Base-by-base conservation (phyloP, 2,888 invertebrate genomes). In the Sphaerophoria taeniata region DNA sequence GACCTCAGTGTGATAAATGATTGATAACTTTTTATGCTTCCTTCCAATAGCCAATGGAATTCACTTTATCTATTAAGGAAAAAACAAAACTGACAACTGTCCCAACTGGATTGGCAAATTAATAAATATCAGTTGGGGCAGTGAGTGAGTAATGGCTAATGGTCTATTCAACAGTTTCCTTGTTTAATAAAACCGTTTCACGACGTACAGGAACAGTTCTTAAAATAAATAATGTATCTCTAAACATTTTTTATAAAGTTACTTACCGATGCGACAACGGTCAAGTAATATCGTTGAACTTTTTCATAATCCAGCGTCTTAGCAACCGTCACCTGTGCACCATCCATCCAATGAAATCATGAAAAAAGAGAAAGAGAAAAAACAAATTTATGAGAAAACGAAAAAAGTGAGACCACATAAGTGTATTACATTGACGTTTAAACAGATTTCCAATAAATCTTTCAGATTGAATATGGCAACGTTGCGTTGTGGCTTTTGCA, bases 241-340 rank as follows among this genome's bases (percentile, higher is more conserved):
- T 34, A 39, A 34, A 34, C 36, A 45, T 53, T 39, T 43, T 76
- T 58, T 80, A 72, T 81, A 77, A 69, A 87, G 87, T 86, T 82
- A 94, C 95, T 96, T 93, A 98, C 97, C 93, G 96, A 96, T 90
- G 97, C 97, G 88, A 97, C 94, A 91, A 98, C 94, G 88, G 97
- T 97, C 92, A 98, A 95, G 92, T 96, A 95, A 93, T 97, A 97
- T 90, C 96, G 94, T 92, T 97, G 96, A 70, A 96, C 96, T 91
- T 95, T 95, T 92, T 98, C 98, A 92, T 96, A 98, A 93, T 98
- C 98, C 91, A 98, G 93, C 63, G 95, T 96, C 89, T 96, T 95
- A 90, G 96, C 96, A 76, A 98, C 95, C 24, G 97, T 97, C 88
- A 98, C 96, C 92, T 92, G 87, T 92, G 87, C 9, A 12, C 47